Conservation (phyloP, 2,113 vertebrate genomes). For the Talpa occidentalis region DNA sequence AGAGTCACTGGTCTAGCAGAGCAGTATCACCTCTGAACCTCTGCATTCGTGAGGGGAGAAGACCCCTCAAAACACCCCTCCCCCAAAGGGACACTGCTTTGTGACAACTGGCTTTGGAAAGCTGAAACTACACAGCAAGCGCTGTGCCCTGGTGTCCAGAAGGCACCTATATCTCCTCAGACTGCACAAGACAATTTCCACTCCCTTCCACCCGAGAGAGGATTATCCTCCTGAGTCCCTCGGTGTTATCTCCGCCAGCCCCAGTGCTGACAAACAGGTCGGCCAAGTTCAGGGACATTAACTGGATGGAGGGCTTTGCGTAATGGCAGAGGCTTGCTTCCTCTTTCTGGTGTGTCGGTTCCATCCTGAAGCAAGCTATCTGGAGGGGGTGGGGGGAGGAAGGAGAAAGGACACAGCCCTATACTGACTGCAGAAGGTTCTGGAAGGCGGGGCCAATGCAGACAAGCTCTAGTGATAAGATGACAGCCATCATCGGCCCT, state of each 20-base stretch:
- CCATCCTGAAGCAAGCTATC: background rate
- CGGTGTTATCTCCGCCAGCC: background rate
- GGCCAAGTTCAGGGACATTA: background rate
- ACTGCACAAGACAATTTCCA: background rate
- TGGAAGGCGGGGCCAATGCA: background rate
- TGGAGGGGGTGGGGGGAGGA: no score
- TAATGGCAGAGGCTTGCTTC: background rate
- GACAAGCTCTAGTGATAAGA: background rate
- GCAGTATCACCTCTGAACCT: no score
- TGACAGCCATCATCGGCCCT: background rate
- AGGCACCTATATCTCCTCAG: no score
- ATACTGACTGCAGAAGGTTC: background rate
- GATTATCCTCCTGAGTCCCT: no score
- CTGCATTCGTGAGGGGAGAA: no score
- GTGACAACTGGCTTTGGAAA: background rate
- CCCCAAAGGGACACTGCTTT: no score
- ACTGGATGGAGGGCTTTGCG: background rate
- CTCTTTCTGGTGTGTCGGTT: background rate
- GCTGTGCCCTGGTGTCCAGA: no score
- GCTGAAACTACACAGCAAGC: no score
- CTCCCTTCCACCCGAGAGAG: background rate
- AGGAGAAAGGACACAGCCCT: background rate
- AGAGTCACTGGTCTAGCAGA: no score
- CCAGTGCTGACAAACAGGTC: background rate
- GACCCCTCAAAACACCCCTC: no score